Evolutionary conservation across 2,888 invertebrate genomes (phyloP).

Genomic region (Patella pellucida): DNA sequence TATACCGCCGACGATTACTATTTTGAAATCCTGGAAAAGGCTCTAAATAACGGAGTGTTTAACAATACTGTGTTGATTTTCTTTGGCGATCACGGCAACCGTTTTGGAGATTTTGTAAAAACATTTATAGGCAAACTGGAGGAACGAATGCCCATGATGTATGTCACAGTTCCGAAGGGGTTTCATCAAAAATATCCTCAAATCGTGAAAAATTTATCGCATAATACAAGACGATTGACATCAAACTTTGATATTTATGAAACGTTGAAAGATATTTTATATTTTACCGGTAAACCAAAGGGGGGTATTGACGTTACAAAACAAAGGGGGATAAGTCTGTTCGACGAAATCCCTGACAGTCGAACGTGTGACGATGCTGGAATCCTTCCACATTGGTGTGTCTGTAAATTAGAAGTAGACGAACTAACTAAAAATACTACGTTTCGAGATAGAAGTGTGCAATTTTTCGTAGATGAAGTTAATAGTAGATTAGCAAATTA

Average conservation of each 20-base stretch:
- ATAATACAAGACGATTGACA: slow-evolving; percentile 79
- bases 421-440: background rate
- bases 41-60: slow-evolving; percentile 60
- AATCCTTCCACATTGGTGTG: slow-evolving; percentile 78
- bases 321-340: slow-evolving; percentile 76
- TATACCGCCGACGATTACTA: slow-evolving; percentile 77
- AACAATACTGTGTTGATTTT: slow-evolving; percentile 50
- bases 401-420: slow-evolving; percentile 17
- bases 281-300: background rate
- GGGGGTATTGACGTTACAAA: background rate
- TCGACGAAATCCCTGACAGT: slow-evolving; percentile 79
- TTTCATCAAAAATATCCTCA: slow-evolving; percentile 77
- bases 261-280: slow-evolving; percentile 79
- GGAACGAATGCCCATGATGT: slow-evolving; percentile 86
- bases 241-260: slow-evolving; percentile 87
- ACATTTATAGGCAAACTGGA: slow-evolving; percentile 85
- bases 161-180: slow-evolving; percentile 80
- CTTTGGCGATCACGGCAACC: slow-evolving; percentile 89
- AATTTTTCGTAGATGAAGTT: slow-evolving; percentile 15
- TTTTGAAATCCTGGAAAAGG: slow-evolving; percentile 76
- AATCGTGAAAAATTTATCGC: slow-evolving; percentile 78
- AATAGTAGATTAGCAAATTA: slow-evolving; percentile 26
- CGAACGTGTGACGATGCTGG: slow-evolving; percentile 83
- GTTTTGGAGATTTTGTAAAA: slow-evolving; percentile 85
- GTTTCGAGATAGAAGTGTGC: no score